Conservation (phyloP, 2,888 invertebrate species). For the Drosophila macrospina region DNA sequence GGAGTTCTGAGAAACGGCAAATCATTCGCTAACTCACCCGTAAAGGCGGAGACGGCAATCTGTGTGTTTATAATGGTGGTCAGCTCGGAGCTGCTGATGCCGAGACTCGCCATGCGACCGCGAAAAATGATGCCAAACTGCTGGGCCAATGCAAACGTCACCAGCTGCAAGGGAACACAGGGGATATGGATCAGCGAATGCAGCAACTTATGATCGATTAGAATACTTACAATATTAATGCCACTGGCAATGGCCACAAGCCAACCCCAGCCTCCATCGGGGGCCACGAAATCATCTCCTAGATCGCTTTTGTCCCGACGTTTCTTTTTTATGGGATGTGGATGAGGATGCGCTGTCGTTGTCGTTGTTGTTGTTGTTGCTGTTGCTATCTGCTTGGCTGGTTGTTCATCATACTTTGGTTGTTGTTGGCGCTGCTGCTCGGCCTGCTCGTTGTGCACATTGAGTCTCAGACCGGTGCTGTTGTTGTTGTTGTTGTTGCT, state of each 20-base stretch:
- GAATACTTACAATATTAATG: conserved; percentile 89
- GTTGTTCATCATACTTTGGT: conserved; percentile 34
- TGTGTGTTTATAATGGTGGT: conserved; percentile 91
- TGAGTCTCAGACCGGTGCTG: conserved; percentile 23
- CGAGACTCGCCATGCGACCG: conserved; percentile 87
- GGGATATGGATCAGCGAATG: neutral
- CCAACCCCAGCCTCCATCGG: conserved; percentile 92
- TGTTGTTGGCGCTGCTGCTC: conserved; percentile 11
- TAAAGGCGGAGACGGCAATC: conserved; percentile 89
- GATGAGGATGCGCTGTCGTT: conserved; percentile 14
- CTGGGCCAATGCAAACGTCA: conserved; percentile 89
- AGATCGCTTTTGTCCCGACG: conserved; percentile 84
- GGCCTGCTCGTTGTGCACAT: conserved; percentile 39
- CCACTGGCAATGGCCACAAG: conserved; percentile 90
- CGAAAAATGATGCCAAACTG: conserved; percentile 91
- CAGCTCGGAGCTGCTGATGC: conserved; percentile 88
- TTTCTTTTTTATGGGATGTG: conserved; percentile 70
- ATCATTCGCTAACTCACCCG: conserved; percentile 86
- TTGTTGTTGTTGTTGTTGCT: conserved; percentile 35
- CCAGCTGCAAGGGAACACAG: conserved; percentile 86
- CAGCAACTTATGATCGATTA: neutral
- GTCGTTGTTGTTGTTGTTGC: conserved; percentile 23
- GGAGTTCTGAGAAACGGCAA: neutral
- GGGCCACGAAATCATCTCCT: conserved; percentile 88
- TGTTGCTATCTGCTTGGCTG: conserved; percentile 37